Conservation (phyloP, 2,888 invertebrate genomes). For the Plagodis dolabraria region DNA sequence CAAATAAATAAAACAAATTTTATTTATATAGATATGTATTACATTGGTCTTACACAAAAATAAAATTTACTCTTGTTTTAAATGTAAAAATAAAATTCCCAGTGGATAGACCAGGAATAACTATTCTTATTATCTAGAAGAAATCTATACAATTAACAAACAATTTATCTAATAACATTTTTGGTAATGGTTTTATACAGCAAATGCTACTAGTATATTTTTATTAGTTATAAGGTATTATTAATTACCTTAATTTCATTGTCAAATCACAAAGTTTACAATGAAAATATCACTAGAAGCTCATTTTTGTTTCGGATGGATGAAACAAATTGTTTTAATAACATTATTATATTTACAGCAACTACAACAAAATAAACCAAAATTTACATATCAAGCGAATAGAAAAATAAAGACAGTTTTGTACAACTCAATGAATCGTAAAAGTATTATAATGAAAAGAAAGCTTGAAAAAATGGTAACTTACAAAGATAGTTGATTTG, state of each 20-base stretch:
- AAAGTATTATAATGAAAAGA: neutral
- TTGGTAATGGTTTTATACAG: slow-evolving; percentile 76
- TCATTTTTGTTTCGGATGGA: slow-evolving; percentile 46
- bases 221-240: slow-evolving; percentile 28
- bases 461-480: too few relatives aligned
- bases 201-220: slow-evolving; percentile 53
- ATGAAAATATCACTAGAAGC: slow-evolving; percentile 49
- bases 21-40: slow-evolving; percentile 76
- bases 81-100: slow-evolving; percentile 83
- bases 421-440: neutral
- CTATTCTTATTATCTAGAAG: slow-evolving; percentile 74
- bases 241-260: slow-evolving; percentile 20
- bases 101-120: slow-evolving; percentile 69
- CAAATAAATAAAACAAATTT: slow-evolving; percentile 9
- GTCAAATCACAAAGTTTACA: slow-evolving; percentile 26
- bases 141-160: slow-evolving; percentile 72
- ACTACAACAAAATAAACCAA: slow-evolving; percentile 5
- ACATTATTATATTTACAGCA: slow-evolving; percentile 6
- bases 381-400: neutral
- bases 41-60: slow-evolving; percentile 82
- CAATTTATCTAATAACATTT: slow-evolving; percentile 74
- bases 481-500: too few relatives aligned
- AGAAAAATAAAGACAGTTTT: neutral
- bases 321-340: slow-evolving; percentile 35
- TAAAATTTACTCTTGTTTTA: slow-evolving; percentile 76